These are phyloP conservation scores for Phyllostomus hastatus DNA, from an alignment of 2,113 vertebrate genomes.

Conservation along the genomic window DNA sequence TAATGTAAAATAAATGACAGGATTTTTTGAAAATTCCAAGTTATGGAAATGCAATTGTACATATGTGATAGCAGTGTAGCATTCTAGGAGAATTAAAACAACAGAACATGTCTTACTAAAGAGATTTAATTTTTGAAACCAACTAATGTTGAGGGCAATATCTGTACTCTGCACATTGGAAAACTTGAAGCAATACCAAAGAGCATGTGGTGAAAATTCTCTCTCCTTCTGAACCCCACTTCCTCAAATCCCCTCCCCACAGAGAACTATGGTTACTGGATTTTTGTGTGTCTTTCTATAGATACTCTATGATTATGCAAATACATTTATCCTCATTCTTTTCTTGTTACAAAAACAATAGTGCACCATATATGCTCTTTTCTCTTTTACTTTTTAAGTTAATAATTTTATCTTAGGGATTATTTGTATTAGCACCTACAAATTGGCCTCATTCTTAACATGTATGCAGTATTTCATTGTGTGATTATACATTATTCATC, in stretches of 20 bases:
- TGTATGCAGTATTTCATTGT: neutral
- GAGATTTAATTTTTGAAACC: neutral
- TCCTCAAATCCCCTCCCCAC: neutral
- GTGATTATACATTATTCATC: neutral
- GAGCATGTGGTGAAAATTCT: constrained; percentile 22
- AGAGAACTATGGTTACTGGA: constrained; percentile 45
- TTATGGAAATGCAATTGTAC: neutral
- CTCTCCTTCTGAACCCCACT: constrained; percentile 16
- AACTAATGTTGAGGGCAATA: neutral
- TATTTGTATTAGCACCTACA: neutral
- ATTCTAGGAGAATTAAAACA: constrained; percentile 31
- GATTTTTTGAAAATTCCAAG: neutral
- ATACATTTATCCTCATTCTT: neutral
- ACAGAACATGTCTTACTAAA: neutral
- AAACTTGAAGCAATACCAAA: neutral
- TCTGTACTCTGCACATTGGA: neutral
- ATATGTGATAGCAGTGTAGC: neutral
- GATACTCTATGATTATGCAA: constrained; percentile 53
- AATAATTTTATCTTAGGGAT: neutral
- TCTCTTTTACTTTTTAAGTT: neutral
- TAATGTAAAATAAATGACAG: neutral
- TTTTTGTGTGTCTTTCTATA: constrained; percentile 44
- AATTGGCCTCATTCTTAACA: neutral
- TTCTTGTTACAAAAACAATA: neutral
- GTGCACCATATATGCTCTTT: neutral